Evolutionary conservation across 53 echinoderm and acorn worm genomes (phyloP).

Genomic region (Antedon mediterranea): DNA sequence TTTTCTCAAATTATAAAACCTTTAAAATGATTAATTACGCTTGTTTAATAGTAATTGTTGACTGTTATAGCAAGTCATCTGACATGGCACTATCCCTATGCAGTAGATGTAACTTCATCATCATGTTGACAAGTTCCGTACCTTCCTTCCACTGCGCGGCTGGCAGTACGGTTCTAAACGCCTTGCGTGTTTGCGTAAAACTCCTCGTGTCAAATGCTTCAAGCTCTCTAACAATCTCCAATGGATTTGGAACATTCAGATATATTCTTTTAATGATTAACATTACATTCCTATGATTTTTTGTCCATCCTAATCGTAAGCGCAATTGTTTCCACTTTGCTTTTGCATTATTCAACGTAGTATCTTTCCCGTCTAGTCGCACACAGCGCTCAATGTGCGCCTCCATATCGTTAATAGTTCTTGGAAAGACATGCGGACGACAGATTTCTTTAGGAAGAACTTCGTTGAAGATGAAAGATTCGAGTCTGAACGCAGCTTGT

Average conservation of each 20-base stretch:
- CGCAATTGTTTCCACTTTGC: constrained; percentile 71
- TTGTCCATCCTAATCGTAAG: constrained; percentile 62
- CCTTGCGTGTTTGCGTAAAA: constrained; percentile 43
- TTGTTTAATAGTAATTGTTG: neutral
- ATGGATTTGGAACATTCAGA: constrained; percentile 81
- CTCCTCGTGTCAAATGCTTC: constrained; percentile 61
- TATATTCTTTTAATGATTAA: constrained; percentile 54
- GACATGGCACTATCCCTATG: neutral
- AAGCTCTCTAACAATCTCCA: constrained; percentile 90
- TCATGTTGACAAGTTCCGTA: constrained; percentile 64
- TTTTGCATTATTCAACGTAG: constrained; percentile 19
- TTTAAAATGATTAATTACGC: neutral
- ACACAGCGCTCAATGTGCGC: constrained; percentile 50
- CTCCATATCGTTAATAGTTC: constrained; percentile 85
- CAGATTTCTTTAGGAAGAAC: constrained; percentile 78
- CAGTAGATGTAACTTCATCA: constrained; percentile 13
- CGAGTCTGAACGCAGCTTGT: constrained; percentile 79
- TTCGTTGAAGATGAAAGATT: constrained; percentile 66
- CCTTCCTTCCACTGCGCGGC: constrained; percentile 50
- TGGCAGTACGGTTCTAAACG: constrained; percentile 62
- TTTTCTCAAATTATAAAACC: neutral
- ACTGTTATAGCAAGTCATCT: neutral
- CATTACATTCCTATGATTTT: constrained; percentile 37
- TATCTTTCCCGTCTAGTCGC: constrained; percentile 38
- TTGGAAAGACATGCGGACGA: constrained; percentile 94